These are phyloP conservation scores for Ameiurus melas DNA, from an alignment of 2,113 vertebrate species.

Conservation along the genomic window DNA sequence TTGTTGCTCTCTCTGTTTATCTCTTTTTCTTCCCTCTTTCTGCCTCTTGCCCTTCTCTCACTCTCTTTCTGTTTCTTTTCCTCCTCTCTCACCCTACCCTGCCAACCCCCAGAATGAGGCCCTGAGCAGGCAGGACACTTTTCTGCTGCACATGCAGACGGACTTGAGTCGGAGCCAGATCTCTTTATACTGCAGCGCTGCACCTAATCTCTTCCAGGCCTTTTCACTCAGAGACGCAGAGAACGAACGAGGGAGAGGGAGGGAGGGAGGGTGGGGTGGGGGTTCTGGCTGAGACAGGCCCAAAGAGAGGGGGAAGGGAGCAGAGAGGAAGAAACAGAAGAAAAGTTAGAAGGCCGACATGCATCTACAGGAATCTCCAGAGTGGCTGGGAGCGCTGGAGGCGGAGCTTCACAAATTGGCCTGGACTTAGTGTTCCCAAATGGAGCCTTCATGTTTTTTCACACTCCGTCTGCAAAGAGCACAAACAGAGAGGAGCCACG, in stretches of 20 bases:
- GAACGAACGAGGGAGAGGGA: constrained; percentile 67
- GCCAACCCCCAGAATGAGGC: constrained; percentile 81
- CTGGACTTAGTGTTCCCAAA: constrained; percentile 36
- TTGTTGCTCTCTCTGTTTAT: neutral
- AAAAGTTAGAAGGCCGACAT: constrained; percentile 62
- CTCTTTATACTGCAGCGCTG: constrained; percentile 87
- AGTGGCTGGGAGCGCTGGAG: constrained; percentile 57
- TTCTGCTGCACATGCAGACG: constrained; percentile 82
- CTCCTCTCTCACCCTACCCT: constrained; percentile 9
- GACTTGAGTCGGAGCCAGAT: constrained; percentile 87
- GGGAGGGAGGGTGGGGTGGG: neutral
- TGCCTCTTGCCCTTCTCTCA: no score
- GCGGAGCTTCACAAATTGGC: constrained; percentile 49
- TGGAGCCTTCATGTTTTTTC: constrained; percentile 52
- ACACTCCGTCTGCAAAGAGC: constrained; percentile 16
- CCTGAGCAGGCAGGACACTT: constrained; percentile 68
- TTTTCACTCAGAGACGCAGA: constrained; percentile 89
- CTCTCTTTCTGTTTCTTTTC: neutral
- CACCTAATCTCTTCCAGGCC: constrained; percentile 98
- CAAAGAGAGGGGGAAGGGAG: constrained; percentile 56
- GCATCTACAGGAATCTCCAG: constrained; percentile 42
- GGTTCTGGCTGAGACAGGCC: constrained; percentile 56
- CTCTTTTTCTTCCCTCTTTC: neutral
- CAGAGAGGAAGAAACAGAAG: constrained; percentile 40
- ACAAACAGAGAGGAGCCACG: constrained; percentile 3